A percentile compares a stretch with the other conserved stretches of the same genome.
Conservation (phyloP, 2,888 invertebrate species). For the Orthosia cruda region DNA sequence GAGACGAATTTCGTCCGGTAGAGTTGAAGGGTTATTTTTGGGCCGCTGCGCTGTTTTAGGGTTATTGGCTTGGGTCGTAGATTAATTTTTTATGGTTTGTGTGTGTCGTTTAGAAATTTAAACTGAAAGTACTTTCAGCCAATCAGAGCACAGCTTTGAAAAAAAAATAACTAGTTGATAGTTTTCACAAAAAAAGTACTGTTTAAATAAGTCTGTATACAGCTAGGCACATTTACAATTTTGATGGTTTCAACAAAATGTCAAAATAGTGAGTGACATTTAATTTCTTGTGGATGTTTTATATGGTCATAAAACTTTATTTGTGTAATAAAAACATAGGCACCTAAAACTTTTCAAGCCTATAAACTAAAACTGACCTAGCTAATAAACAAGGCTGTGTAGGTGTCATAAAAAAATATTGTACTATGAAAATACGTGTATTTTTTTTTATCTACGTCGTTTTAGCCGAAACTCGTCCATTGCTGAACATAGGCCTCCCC, state of each 20-base stretch:
- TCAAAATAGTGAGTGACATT: not conserved
- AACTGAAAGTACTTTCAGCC: rapidly evolving
- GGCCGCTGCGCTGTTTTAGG: conserved; percentile 55
- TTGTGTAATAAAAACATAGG: not conserved
- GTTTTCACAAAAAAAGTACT: not conserved
- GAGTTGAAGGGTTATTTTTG: conserved; percentile 65
- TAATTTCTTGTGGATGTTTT: not conserved
- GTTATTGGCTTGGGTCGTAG: conserved; percentile 53
- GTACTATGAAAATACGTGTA: too few relatives aligned
- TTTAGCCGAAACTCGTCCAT: too few relatives aligned
- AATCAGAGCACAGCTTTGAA: conserved; percentile 1
- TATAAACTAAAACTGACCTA: not conserved
- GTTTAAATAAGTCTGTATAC: too few relatives aligned
- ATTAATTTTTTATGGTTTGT: conserved; percentile 57
- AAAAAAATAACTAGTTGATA: not conserved
- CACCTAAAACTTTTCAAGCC: not conserved
- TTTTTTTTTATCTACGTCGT: too few relatives aligned
- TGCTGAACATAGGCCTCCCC: too few relatives aligned
- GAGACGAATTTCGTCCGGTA: conserved; percentile 63
- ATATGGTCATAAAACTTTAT: not conserved
- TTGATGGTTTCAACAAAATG: not conserved
- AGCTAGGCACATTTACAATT: too few relatives aligned
- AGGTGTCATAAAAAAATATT: not conserved
- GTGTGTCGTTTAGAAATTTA: conserved; percentile 12
- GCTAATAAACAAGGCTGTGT: not conserved